Conservation (phyloP, 2,113 vertebrate genomes). For the Rhynchomys soricoides region DNA sequence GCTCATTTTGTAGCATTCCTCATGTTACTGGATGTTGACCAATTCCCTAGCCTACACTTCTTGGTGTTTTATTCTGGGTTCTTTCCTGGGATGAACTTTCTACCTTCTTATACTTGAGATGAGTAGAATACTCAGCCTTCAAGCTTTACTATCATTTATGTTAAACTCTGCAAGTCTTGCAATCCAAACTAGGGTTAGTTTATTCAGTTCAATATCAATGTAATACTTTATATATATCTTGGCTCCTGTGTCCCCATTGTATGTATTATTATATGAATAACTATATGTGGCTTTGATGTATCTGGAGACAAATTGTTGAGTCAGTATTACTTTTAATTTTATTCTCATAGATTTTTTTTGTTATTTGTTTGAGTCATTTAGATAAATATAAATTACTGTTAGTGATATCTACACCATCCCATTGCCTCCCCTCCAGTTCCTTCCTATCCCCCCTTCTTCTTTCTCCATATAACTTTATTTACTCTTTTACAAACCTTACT, state of each 20-base stretch:
- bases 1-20: not conserved
- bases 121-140: not conserved
- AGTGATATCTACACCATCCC: not conserved
- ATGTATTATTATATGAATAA: not conserved
- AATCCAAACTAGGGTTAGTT: not conserved
- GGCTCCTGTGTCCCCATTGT: not conserved
- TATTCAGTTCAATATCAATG: not conserved
- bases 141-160: not conserved
- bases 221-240: not conserved
- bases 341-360: not conserved
- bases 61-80: not conserved
- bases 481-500: not conserved
- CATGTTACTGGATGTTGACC: not conserved
- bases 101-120: not conserved
- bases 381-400: not conserved
- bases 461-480: not conserved
- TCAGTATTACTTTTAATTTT: not conserved
- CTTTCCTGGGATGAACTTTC: not conserved
- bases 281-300: not conserved
- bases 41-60: not conserved
- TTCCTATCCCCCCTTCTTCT: no score
- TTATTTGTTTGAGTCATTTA: not conserved
- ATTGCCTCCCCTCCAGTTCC: not conserved
- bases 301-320: not conserved
- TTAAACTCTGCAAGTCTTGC: not conserved